Evolutionary conservation across 2,797 vertebrate species (phyloP).

Genomic region (Falco novaeseelandiae): DNA sequence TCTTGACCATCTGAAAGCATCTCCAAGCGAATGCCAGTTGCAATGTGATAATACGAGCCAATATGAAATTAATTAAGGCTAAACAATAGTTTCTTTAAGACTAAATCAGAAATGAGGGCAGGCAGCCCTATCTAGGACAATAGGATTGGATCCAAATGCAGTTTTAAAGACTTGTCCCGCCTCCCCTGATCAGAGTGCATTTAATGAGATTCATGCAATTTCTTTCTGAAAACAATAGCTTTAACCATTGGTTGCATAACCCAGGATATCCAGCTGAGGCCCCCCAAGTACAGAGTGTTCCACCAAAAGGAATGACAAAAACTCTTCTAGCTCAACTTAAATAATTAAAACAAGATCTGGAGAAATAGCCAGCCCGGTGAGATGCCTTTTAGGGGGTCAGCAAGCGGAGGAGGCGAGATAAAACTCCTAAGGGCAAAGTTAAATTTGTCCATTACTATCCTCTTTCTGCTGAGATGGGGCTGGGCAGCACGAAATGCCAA

Average conservation of each 20-base stretch:
- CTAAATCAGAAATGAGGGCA: constrained; percentile 38
- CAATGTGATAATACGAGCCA: constrained; percentile 20
- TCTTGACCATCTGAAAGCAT: background rate
- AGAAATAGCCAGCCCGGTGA: background rate
- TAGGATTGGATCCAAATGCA: constrained; percentile 39
- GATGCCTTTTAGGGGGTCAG: background rate
- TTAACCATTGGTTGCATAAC: constrained; percentile 63
- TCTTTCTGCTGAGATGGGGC: background rate
- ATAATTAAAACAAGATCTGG: constrained; percentile 37
- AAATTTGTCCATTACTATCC: background rate
- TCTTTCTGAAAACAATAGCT: constrained; percentile 41
- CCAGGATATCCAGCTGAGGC: constrained; percentile 59
- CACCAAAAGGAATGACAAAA: constrained; percentile 37
- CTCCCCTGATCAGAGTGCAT: constrained; percentile 55
- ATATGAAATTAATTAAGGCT: constrained; percentile 54
- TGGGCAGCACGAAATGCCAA: background rate
- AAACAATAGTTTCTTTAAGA: constrained; percentile 63
- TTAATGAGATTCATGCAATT: constrained; percentile 50
- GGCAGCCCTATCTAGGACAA: constrained; percentile 39
- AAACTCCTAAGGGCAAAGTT: background rate
- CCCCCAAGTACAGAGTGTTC: constrained; percentile 62
- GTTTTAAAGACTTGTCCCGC: constrained; percentile 7
- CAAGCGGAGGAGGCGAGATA: background rate
- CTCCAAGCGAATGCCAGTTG: background rate
- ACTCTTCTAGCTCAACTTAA: constrained; percentile 19